Evolutionary conservation across 1,140 invertebrate species (phyloP).

Genomic region (Drosophila mauritiana): DNA sequence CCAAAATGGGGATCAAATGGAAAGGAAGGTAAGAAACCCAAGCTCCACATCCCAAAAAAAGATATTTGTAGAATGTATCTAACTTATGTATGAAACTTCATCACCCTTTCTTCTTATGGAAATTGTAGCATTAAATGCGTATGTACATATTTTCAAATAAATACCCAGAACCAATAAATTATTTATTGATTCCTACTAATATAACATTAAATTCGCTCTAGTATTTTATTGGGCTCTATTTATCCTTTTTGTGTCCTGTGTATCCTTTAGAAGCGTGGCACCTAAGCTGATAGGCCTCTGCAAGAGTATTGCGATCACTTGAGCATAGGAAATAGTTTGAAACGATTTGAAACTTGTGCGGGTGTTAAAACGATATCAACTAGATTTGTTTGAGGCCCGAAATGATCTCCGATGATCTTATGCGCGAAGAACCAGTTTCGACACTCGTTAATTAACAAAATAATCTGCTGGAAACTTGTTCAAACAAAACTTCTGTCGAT

Average conservation of each 20-base stretch:
- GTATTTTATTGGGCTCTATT: neutral
- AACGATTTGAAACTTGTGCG: slow-evolving; percentile 29
- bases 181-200: too few species aligned
- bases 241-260: neutral
- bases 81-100: too few species aligned
- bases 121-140: too few species aligned
- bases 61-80: too few species aligned
- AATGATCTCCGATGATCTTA: slow-evolving; percentile 56
- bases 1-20: slow-evolving; percentile 23
- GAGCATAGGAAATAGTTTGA: slow-evolving; percentile 22
- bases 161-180: too few species aligned
- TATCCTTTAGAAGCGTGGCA: neutral
- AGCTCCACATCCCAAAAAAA: too few species aligned
- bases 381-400: slow-evolving; percentile 28
- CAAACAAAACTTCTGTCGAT: slow-evolving; percentile 53
- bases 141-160: too few species aligned
- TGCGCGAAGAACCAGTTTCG: slow-evolving; percentile 58
- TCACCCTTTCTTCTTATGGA: too few species aligned
- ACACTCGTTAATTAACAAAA: slow-evolving; percentile 67
- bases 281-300: too few species aligned
- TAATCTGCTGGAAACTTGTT: slow-evolving; percentile 68
- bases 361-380: slow-evolving; percentile 53
- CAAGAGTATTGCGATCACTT: slow-evolving; percentile 20
- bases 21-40: slow-evolving; percentile 17
- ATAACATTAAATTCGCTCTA: too few species aligned